Percentiles rank a stretch among this genome's conserved stretches.
Evolutionary conservation across 2,888 invertebrate species (phyloP).

Genomic region (Epirrita christyi): DNA sequence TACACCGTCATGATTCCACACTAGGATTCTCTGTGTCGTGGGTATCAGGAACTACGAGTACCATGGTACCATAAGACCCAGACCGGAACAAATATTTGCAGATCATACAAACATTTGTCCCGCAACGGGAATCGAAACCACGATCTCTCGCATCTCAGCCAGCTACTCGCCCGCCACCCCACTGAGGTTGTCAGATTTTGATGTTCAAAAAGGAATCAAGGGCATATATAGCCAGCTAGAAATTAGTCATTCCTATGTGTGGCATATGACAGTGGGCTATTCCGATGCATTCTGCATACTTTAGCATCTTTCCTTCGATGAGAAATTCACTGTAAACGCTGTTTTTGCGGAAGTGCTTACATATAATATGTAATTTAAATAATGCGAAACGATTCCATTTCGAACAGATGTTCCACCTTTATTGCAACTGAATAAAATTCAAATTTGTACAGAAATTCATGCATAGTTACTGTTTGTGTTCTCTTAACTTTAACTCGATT

Average conservation of each 20-base stretch:
- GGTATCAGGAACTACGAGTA: too few species aligned
- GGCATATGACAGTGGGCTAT: neutral
- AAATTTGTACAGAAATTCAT: conserved; percentile 32
- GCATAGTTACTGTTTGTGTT: conserved; percentile 36
- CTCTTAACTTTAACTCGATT: conserved; percentile 41
- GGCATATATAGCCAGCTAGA: too few species aligned
- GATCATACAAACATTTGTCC: too few species aligned
- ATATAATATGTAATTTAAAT: conserved; percentile 38
- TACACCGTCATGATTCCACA: too few species aligned
- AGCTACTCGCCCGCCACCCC: too few species aligned
- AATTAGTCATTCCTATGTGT: neutral
- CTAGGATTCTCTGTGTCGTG: too few species aligned
- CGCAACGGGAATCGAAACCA: too few species aligned
- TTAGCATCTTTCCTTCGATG: neutral
- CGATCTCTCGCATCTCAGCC: too few species aligned
- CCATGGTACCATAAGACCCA: too few species aligned
- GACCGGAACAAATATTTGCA: too few species aligned
- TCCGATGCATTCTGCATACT: conserved; percentile 27
- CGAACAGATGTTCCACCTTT: neutral
- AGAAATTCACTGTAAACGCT: conserved; percentile 36
- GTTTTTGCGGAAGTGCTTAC: conserved; percentile 45
- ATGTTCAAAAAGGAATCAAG: too few species aligned
- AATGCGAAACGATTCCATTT: conserved; percentile 15
- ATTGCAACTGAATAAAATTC: conserved; percentile 11
- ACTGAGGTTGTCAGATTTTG: too few species aligned